A percentile compares a stretch with the other conserved stretches of the same genome.
These are phyloP conservation scores for Gandaritis pyraliata DNA, from an alignment of 2,888 invertebrate species.

Conservation along the genomic window DNA sequence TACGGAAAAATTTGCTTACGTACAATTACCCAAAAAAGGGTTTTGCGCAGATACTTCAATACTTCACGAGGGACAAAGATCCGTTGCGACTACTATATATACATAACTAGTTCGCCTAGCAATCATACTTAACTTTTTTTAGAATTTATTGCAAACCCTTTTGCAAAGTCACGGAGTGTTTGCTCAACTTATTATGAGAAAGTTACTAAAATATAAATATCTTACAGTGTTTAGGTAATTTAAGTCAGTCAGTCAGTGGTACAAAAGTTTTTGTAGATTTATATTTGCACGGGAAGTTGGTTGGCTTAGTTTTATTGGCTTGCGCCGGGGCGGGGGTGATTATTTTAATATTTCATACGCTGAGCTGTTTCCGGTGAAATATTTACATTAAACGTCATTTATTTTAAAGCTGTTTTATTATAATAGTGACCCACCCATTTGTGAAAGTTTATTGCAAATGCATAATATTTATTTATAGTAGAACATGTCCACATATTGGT, in stretches of 20 bases:
- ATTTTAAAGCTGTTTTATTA: not conserved
- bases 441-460: conserved; percentile 5
- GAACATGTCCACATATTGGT: conserved; percentile 37
- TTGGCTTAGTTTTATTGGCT: conserved; percentile 25
- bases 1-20: no score
- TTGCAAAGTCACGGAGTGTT: no score
- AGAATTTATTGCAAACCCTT: no score
- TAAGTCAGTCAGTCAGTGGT: conserved; percentile 6
- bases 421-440: no score
- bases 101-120: no score
- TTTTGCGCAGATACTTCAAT: no score
- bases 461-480: conserved; percentile 23
- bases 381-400: not conserved
- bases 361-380: conserved; percentile 8
- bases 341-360: conserved; percentile 29
- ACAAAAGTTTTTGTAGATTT: not conserved
- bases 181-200: no score
- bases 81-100: no score
- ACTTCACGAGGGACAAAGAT: no score
- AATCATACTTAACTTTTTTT: no score
- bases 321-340: conserved; percentile 10
- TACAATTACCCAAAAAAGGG: no score
- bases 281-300: conserved; percentile 23
- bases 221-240: not conserved
- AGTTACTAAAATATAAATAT: no score